A percentile compares a stretch with the other conserved stretches of the same genome.
Evolutionary conservation across 2,888 invertebrate genomes (phyloP).

Genomic region (Macrosoma leucophasiata): DNA sequence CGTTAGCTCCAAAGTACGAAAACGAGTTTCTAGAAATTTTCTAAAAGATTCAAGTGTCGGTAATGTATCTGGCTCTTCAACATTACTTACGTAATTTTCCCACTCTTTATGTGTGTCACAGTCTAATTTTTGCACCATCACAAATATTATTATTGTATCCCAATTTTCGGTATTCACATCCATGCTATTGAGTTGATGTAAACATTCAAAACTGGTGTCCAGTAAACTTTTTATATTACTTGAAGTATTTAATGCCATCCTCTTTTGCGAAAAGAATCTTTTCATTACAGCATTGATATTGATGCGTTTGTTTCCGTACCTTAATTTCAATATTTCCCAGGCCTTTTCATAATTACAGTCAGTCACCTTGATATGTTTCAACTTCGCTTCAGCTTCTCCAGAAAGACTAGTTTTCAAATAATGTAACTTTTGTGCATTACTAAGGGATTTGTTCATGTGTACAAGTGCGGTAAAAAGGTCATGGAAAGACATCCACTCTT

Average conservation of each 20-base stretch:
- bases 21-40: constrained; percentile 9
- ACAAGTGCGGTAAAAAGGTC: constrained; percentile 15
- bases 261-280: constrained; percentile 9
- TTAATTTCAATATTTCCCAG: constrained; percentile 8
- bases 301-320: constrained; percentile 12
- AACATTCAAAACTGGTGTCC: constrained; percentile 14
- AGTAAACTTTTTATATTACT: constrained; percentile 12
- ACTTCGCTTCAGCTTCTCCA: constrained; percentile 13
- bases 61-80: constrained; percentile 5
- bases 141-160: constrained; percentile 26
- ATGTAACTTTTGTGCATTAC: constrained; percentile 12
- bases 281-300: constrained; percentile 11
- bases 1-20: constrained; percentile 3
- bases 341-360: constrained; percentile 15
- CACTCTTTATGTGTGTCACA: constrained; percentile 22
- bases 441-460: constrained; percentile 7
- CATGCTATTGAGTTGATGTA: constrained; percentile 10
- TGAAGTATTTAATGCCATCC: constrained; percentile 5
- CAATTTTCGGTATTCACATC: constrained; percentile 8
- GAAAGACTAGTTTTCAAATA: constrained; percentile 13
- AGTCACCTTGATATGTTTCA: constrained; percentile 15
- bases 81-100: constrained; percentile 18
- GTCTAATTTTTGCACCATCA: constrained; percentile 24
- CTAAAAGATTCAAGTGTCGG: constrained; percentile 7
- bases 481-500: constrained; percentile 15